A percentile compares a stretch with the other conserved stretches of the same genome.
Evolutionary conservation across 92 coral and sea anemone genomes (phyloP).

Genomic region (Zoanthus gigantus): DNA sequence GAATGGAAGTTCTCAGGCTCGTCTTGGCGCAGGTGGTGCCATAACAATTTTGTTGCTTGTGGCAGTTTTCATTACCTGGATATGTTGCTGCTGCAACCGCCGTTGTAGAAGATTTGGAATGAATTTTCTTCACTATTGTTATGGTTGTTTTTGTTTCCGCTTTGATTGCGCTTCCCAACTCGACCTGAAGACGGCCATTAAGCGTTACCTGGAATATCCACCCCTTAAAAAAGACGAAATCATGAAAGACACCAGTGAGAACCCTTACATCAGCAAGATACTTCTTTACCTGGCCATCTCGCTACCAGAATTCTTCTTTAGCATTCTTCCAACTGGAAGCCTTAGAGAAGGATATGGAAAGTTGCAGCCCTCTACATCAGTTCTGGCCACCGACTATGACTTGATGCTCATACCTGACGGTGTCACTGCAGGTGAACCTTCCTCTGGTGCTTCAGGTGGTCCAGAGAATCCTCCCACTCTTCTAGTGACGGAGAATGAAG

Average conservation of each 20-base stretch:
- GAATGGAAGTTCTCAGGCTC: no score
- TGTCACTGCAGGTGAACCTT: conserved; percentile 12
- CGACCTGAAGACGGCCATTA: conserved; percentile 23
- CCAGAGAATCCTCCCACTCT: background rate
- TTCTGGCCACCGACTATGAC: conserved; percentile 54
- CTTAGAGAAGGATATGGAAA: conserved; percentile 52
- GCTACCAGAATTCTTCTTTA: conserved; percentile 51
- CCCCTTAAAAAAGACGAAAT: conserved; percentile 23
- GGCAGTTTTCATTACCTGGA: background rate
- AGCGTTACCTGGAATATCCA: conserved; percentile 41
- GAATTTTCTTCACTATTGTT: background rate
- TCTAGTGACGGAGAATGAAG: conserved; percentile 12
- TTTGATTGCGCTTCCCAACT: conserved; percentile 27
- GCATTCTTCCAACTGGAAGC: conserved; percentile 44
- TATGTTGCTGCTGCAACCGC: conserved; percentile 34
- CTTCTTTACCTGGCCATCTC: conserved; percentile 9
- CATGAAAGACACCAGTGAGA: conserved; percentile 1
- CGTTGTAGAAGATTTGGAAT: conserved; percentile 9
- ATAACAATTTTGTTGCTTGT: no score
- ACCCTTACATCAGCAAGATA: conserved; percentile 30
- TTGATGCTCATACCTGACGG: conserved; percentile 55
- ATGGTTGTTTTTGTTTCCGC: conserved; percentile 32
- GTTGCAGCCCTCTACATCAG: conserved; percentile 42
- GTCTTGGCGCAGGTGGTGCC: no score
- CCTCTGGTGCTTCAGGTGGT: background rate